Evolutionary conservation across 2,113 vertebrate species (phyloP), one percentile per base, ranked within the genome.

Genomic region (Rhipidura dahli): DNA sequence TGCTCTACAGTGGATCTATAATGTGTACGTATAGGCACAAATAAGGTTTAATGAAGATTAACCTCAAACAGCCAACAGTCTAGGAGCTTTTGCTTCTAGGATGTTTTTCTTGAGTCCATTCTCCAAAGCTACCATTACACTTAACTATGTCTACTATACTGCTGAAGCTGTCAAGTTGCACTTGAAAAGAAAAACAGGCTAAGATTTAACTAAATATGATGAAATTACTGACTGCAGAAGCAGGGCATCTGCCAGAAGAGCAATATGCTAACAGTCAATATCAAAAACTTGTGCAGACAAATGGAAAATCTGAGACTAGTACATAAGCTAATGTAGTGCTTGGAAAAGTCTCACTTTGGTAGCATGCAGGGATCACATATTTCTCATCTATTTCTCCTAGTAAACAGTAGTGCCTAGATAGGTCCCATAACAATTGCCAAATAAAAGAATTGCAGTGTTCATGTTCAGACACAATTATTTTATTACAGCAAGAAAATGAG

Each of bases 401-500:
- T n/a, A 11, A 79, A 63, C 31, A 68, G 61, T 19, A 89, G 53
- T 63, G 69, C 37, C 85, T 51, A 82, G n/a, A 89, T 7, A 91
- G 53, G 44, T 94, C 64, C 73, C 9, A 8, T 13, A 87, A 86
- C 42, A 93, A 83, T 4, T 95, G 57, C 44, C 27, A 60, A 51
- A 89, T 28, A 26, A 56, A 78, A 82, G 18, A 93, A 94, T 39
- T 50, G 75, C 21, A 89, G 42, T 5, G 30, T n/a, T 83, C 9
- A 18, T 49, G 45, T 63, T 84, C 54, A n/a, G 17, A 56, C 18
- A 35, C n/a, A 72, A 47, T 90, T 94, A 70, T 63, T 88, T 83
- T 63, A 95, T 63, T 91, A 93, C 70, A 92, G 79, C 47, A 94
- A 84, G 79, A 96, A 96, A 93, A 17, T 20, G 47, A 70, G 50